These are phyloP conservation scores for Antheraea mylitta DNA, from an alignment of 1,140 invertebrate species.

Conservation along the genomic window DNA sequence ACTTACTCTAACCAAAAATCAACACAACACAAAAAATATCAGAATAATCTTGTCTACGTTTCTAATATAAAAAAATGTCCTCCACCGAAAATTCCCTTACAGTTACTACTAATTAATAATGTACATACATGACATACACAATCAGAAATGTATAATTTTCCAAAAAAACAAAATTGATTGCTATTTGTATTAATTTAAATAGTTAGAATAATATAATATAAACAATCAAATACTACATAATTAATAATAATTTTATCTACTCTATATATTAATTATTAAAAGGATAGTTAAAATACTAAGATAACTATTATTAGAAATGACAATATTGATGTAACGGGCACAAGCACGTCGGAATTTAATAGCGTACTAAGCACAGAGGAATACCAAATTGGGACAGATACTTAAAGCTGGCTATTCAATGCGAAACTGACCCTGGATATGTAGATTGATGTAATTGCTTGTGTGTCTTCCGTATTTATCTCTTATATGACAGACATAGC, in stretches of 20 bases:
- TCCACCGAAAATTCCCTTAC: no score
- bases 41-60: neutral
- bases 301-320: neutral
- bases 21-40: no score
- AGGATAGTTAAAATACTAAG: neutral
- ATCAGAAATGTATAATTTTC: no score
- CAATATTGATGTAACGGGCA: conserved; percentile 6
- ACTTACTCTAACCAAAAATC: neutral
- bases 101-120: no score
- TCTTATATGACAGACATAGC: conserved; percentile 84
- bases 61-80: neutral
- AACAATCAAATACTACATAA: no score
- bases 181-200: no score
- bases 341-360: conserved; percentile 47
- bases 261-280: no score
- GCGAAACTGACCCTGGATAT: conserved; percentile 84
- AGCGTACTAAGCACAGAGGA: conserved; percentile 16
- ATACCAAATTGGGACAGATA: conserved; percentile 15
- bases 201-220: no score
- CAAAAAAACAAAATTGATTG: no score
- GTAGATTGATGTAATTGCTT: conserved; percentile 83
- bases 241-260: no score
- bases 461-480: conserved; percentile 71
- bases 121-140: no score
- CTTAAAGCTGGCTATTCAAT: conserved; percentile 33